These are phyloP conservation scores for Spialia ferax DNA, from an alignment of 2,888 invertebrate species.

Conservation along the genomic window DNA sequence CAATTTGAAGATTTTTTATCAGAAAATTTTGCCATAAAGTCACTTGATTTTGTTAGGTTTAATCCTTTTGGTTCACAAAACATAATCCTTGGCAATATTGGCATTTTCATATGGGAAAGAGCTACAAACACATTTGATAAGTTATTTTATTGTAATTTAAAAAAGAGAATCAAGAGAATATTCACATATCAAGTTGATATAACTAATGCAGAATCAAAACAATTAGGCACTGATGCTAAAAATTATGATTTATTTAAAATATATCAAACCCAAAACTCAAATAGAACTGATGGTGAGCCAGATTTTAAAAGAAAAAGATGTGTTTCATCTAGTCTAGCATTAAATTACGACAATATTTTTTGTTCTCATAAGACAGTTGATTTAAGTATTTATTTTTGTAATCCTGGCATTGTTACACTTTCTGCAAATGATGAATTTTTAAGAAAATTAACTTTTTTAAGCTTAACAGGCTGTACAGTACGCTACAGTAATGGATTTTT, in stretches of 20 bases:
- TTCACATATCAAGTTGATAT: slow-evolving; percentile 55
- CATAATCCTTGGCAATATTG: slow-evolving; percentile 55
- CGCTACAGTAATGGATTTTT: slow-evolving; percentile 65
- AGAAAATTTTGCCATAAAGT: slow-evolving; percentile 51
- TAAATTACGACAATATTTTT: slow-evolving; percentile 67
- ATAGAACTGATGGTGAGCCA: slow-evolving; percentile 33
- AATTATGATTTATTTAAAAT: slow-evolving; percentile 59
- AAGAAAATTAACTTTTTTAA: slow-evolving; percentile 69
- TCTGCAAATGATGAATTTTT: slow-evolving; percentile 58
- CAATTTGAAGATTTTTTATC: slow-evolving; percentile 59
- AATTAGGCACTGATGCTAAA: slow-evolving; percentile 33
- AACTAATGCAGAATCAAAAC: slow-evolving; percentile 43
- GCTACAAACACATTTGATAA: slow-evolving; percentile 60
- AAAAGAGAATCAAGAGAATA: slow-evolving; percentile 55
- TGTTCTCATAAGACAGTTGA: slow-evolving; percentile 54
- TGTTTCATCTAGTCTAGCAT: slow-evolving; percentile 50
- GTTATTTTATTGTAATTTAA: slow-evolving; percentile 61
- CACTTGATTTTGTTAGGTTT: slow-evolving; percentile 1
- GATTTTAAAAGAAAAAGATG: slow-evolving; percentile 56
- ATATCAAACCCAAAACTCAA: slow-evolving; percentile 44
- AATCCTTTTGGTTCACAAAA: slow-evolving; percentile 39
- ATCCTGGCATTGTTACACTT: slow-evolving; percentile 54
- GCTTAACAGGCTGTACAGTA: slow-evolving; percentile 58
- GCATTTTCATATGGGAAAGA: slow-evolving; percentile 66
- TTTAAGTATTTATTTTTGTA: slow-evolving; percentile 58